Evolutionary conservation across 2,797 vertebrate species (phyloP), one percentile per base, ranked within the genome.

Genomic region (Bradypodion pumilum): DNA sequence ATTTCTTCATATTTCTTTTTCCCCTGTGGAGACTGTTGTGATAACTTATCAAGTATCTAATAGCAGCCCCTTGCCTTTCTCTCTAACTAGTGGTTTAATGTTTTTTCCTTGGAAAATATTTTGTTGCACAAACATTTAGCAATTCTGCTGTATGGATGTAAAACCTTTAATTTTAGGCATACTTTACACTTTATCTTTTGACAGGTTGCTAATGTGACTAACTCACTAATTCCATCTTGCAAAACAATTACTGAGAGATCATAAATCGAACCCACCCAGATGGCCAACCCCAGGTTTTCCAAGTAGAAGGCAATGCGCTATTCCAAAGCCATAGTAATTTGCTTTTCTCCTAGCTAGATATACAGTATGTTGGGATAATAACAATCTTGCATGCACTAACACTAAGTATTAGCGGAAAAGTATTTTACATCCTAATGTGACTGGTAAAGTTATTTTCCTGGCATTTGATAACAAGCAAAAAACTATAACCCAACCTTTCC

Each of bases 1-100:
- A 46, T 81, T 81, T 69, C 79, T 4, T 62, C 42, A 70, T 25
- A 76, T 76, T 69, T 76, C 32, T 62, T 52, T 32, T 46, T 81
- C 69, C 42, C 7, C 46, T 72, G 37, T 46, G 32, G 59, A 60
- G 21, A 32, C 23, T 70, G 72, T 72, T n/a, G 19, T 85, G 78
- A 75, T 49, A 76, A 42, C 81, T 81, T 62, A 80, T 83, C 35
- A 66, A 76, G 25, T n/a, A 32, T 76, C 32, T 59, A 75, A n/a
- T 32, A 75, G 40, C 63, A 69, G 40, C 29, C 68, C 32, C 52
- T 35, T 68, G 46, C 70, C 13, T 74, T 80, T 42, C 35, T 56
- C 72, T 85, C n/a, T 69, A 13, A 35, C 29, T 62, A 70, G 42
- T 60, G 46, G 37, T 60, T 81, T 85, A 75, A 70, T 29, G 21